phyloP scores from a whole-genome alignment of 2,113 vertebrate genomes.

The Cardinalis cardinalis region DNA sequence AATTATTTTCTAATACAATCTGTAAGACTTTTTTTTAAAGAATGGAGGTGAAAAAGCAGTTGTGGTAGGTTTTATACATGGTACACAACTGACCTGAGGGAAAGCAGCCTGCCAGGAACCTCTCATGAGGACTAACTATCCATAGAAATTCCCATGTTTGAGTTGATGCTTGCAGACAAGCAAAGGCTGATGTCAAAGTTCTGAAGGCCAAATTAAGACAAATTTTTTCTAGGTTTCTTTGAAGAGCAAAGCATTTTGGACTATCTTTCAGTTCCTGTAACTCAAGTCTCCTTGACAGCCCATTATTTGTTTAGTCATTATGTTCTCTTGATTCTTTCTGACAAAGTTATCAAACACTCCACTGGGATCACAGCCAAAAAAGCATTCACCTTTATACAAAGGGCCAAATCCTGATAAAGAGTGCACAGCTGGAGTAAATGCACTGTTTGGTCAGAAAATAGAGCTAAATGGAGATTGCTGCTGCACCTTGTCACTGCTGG shows the following conservation, averaged over 20 bases:
- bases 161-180: constrained; percentile 41
- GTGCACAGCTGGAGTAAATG: background rate
- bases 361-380: constrained; percentile 9
- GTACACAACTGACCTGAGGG: background rate
- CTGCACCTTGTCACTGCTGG: background rate
- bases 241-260: background rate
- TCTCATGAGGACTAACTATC: background rate
- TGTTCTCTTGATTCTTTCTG: constrained; percentile 27
- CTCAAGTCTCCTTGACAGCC: constrained; percentile 42
- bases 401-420: constrained; percentile 24
- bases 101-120: background rate
- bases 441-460: background rate
- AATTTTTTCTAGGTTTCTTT: constrained; percentile 26
- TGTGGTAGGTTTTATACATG: background rate
- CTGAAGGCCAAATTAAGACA: constrained; percentile 43
- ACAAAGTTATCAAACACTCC: constrained; percentile 34
- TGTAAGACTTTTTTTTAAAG: background rate
- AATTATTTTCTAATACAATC: background rate
- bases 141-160: background rate
- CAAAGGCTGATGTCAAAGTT: constrained; percentile 24
- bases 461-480: background rate
- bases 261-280: constrained; percentile 36
- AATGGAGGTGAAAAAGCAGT: background rate
- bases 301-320: constrained; percentile 49
- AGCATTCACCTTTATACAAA: constrained; percentile 10